phyloP scores from a whole-genome alignment of 2,113 vertebrate genomes.

The Triplophysa tibetana region DNA sequence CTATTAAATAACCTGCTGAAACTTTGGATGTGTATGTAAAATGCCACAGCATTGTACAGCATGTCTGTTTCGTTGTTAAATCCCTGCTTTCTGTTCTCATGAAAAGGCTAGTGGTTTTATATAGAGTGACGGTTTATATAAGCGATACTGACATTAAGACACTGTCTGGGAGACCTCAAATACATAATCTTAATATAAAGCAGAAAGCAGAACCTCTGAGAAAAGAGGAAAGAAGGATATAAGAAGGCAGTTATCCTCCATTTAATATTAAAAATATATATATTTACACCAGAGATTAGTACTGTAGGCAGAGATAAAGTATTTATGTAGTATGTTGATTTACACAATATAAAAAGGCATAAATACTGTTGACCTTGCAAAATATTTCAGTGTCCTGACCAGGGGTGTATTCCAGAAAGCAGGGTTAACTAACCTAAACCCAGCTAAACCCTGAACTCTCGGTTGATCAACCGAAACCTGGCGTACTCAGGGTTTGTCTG shows the following conservation, averaged over 20 bases:
- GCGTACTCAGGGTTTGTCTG: too few relatives aligned
- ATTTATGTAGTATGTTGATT: too few relatives aligned
- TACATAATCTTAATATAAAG: conserved; percentile 1
- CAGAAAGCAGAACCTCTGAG: background rate
- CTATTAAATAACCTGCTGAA: conserved; percentile 69
- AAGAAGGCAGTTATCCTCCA: background rate
- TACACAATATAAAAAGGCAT: too few relatives aligned
- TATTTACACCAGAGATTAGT: too few relatives aligned
- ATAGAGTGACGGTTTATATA: background rate
- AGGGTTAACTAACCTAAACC: too few relatives aligned
- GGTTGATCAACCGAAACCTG: too few relatives aligned
- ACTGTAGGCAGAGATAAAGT: too few relatives aligned
- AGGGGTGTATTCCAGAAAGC: too few relatives aligned
- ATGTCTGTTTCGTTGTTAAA: conserved; percentile 46
- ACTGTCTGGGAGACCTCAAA: background rate
- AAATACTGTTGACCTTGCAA: too few relatives aligned
- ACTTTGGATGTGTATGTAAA: conserved; percentile 67
- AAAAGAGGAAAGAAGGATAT: background rate
- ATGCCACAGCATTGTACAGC: conserved; percentile 66
- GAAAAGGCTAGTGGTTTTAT: background rate
- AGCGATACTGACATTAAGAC: background rate
- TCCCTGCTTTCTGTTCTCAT: conserved; percentile 1
- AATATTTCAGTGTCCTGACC: too few relatives aligned
- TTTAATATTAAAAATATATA: background rate
- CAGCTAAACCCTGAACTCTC: too few relatives aligned